A percentile compares a stretch with the other conserved stretches of the same genome.
phyloP scores from a whole-genome alignment of 1,140 invertebrate genomes.

The Neoseiulus cucumeris region DNA sequence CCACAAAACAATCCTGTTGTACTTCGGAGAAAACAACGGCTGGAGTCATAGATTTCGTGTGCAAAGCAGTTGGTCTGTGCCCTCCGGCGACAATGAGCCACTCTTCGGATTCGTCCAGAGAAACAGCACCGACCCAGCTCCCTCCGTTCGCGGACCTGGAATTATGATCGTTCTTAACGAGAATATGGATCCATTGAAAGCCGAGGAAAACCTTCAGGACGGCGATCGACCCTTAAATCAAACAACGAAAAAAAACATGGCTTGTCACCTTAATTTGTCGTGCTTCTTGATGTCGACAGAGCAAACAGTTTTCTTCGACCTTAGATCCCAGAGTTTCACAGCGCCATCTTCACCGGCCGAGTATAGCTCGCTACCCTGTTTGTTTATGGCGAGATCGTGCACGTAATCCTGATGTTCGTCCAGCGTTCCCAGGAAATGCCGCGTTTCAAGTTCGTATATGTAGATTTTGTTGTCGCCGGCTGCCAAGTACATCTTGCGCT shows the following conservation, averaged over 20 bases:
- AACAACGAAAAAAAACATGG: too few species aligned
- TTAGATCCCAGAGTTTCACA: slow-evolving; percentile 2
- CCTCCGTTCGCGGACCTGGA: neutral
- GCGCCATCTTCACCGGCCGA: slow-evolving; percentile 7
- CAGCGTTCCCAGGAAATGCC: neutral
- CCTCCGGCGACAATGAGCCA: slow-evolving; percentile 1
- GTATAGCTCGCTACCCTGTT: neutral
- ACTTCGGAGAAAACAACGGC: neutral
- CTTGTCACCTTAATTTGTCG: neutral
- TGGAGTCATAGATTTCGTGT: slow-evolving; percentile 5
- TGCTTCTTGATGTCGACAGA: slow-evolving; percentile 1
- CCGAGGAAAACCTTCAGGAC: too few species aligned
- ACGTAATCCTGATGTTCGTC: slow-evolving; percentile 6
- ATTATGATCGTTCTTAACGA: too few species aligned
- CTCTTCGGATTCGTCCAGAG: neutral
- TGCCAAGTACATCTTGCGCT: neutral
- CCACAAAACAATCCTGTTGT: neutral
- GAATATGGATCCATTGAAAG: too few species aligned
- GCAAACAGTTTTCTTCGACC: neutral
- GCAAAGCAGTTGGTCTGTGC: neutral
- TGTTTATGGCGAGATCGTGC: neutral
- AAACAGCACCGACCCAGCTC: neutral
- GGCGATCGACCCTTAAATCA: too few species aligned
- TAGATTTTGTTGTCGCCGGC: neutral
- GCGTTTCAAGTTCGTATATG: neutral